Percentiles rank a stretch among this genome's conserved stretches.
Evolutionary conservation across 2,797 vertebrate species (phyloP).

Genomic region (Enteromius trimaculatus): DNA sequence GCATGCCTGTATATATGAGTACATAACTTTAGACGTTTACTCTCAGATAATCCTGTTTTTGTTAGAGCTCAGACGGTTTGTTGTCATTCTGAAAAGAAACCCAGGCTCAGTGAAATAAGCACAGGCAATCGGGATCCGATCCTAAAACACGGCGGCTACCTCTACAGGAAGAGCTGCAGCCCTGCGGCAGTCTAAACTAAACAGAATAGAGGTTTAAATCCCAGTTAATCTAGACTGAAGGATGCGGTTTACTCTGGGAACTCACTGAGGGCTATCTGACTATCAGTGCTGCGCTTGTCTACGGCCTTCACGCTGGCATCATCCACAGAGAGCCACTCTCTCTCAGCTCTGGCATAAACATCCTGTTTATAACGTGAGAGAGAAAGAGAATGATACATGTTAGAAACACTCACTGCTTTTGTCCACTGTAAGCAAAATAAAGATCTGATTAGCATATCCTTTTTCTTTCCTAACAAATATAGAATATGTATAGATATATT

Average conservation of each 20-base stretch:
- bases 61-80: conserved; percentile 6
- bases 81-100: conserved; percentile 44
- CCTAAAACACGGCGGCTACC: conserved; percentile 2
- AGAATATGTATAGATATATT: neutral
- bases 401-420: neutral
- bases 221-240: conserved; percentile 72
- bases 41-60: conserved; percentile 44
- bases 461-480: neutral
- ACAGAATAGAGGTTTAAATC: conserved; percentile 72
- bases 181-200: conserved; percentile 65
- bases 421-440: neutral
- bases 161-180: conserved; percentile 45
- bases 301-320: conserved; percentile 67
- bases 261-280: conserved; percentile 70
- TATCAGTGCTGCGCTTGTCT: conserved; percentile 72
- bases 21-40: conserved; percentile 2
- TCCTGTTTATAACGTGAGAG: conserved; percentile 75
- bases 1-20: no score
- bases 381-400: conserved; percentile 1
- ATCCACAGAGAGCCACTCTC: no score
- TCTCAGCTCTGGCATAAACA: conserved; percentile 69
- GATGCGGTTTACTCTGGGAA: conserved; percentile 64
- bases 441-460: neutral
- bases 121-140: conserved; percentile 23
- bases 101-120: conserved; percentile 37